These are phyloP conservation scores for Patiria pectinifera DNA, from an alignment of 53 echinoderm and acorn worm genomes.

Conservation along the genomic window DNA sequence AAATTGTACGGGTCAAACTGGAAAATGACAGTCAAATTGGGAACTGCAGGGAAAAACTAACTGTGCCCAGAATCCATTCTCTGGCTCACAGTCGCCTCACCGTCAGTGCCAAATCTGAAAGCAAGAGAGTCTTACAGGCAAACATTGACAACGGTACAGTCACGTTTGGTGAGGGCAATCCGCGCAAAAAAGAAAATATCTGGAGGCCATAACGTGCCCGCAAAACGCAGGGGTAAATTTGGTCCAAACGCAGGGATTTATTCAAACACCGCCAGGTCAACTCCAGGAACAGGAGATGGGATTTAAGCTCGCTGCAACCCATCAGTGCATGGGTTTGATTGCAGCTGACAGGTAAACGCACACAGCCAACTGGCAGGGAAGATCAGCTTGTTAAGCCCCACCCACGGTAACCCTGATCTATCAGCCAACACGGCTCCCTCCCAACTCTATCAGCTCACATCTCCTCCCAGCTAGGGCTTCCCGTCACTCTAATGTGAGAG, in stretches of 20 bases:
- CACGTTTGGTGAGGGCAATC: not conserved
- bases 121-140: not conserved
- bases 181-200: not conserved
- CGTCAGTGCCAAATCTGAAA: not conserved
- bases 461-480: constrained; percentile 20
- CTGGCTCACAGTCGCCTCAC: not conserved
- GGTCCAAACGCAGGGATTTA: no score
- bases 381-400: constrained; percentile 11
- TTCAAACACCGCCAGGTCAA: not conserved
- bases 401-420: constrained; percentile 30
- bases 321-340: constrained; percentile 37
- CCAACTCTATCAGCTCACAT: constrained; percentile 24
- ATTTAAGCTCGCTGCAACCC: constrained; percentile 1
- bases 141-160: not conserved
- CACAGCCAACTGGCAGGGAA: not conserved
- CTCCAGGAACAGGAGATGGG: not conserved
- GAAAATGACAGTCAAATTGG: not conserved
- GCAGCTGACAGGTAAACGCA: constrained; percentile 27
- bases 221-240: not conserved
- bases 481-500: constrained; percentile 60
- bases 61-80: not conserved
- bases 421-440: constrained; percentile 1
- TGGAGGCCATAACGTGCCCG: not conserved
- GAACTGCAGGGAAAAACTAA: not conserved
- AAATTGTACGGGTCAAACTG: no score